Evolutionary conservation across 1,140 invertebrate species (phyloP), one percentile per base, ranked within the genome.

Genomic region (Sarcophaga peregrina): DNA sequence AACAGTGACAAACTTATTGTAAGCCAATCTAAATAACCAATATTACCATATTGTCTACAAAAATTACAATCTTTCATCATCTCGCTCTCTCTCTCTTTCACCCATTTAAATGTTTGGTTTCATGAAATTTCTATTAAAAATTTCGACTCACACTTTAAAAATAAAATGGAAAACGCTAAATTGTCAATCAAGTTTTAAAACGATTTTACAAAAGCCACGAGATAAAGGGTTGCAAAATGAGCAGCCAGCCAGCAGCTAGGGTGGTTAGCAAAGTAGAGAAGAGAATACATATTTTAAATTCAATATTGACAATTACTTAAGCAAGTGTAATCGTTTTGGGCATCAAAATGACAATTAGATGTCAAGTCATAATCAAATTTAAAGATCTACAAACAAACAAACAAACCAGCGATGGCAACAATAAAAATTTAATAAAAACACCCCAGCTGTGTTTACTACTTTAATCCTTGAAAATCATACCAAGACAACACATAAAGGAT

Each of bases 231-330:
- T 83, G 80, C 15, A 50, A 78, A 78, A 45, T 74, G 74, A 20
- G 10, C 62, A 68, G n/a, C 13, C 62, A 9, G 10, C n/a, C 17
- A 25, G 13, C 62, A 8, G 6, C 62, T 25, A 13, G 13, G 13
- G 13, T 13, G 11, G 11, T 11, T 37, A 13, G 46, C 37, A 20
- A 75, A 76, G n/a, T n/a, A n/a, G 37, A 8, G 72, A 52, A 72
- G 37, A 46, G 17, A 78, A 54, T 50, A 73, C 25, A 80, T 37
- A 37, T 80, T 62, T 76, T 50, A 80, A 83, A 80, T 83, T 83
- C 82, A 83, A 83, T 83, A 83, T 83, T 83, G 76, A 83, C 82
- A 83, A 83, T 83, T 83, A 83, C 82, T 83, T 83, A 83, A 80
- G 82, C 82, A 58, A 80, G 76, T 80, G 82, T 83, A 80, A 80